Evolutionary conservation across 2,113 vertebrate genomes (phyloP), one percentile per base, ranked within the genome.

Genomic region (Gorsachius goisagi): DNA sequence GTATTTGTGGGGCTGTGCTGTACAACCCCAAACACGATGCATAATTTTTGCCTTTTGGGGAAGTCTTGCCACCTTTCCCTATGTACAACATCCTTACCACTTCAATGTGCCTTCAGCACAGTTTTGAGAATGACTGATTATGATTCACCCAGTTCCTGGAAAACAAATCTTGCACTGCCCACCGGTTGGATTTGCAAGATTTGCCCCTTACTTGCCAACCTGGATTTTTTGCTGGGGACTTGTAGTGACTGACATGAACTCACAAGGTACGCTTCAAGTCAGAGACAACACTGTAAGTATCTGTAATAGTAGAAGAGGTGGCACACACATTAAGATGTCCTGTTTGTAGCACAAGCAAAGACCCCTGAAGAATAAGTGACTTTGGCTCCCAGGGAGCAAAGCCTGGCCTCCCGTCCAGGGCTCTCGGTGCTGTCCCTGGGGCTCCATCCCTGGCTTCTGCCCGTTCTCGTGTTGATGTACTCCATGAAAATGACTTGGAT

Each of bases 51-150:
- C 37, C n/a, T 88, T 85, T 83, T 30, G 32, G n/a, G 12, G 16
- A 91, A 39, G 17, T 32, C 37, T 76, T 75, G 49, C 17, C 30
- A 28, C 33, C 9, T 49, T 87, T n/a, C 15, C 5, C 6, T 12
- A 4, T 3, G 15, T 44, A 32, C 47, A 58, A 5, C 44, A 23
- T 53, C 72, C 35, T 58, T 53, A 37, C 28, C 3, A 2, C 16
- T 66, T 81, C 50, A 16, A 5, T 19, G 33, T 18, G 23, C 30
- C 9, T 41, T 39, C 39, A 56, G 47, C 0, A 0, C 20, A 37
- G 4, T 17, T 28, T 15, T 50, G 41, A 59, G 22, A 75, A 41
- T 33, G 45, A 53, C 7, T 53, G 16, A 47, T 64, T 71, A 5
- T 28, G 62, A 35, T 39, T 75, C 15, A 66, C 14, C 9, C 6